These are phyloP conservation scores for Datnioides undecimradiatus DNA, from an alignment of 2,113 vertebrate genomes.

Conservation along the genomic window DNA sequence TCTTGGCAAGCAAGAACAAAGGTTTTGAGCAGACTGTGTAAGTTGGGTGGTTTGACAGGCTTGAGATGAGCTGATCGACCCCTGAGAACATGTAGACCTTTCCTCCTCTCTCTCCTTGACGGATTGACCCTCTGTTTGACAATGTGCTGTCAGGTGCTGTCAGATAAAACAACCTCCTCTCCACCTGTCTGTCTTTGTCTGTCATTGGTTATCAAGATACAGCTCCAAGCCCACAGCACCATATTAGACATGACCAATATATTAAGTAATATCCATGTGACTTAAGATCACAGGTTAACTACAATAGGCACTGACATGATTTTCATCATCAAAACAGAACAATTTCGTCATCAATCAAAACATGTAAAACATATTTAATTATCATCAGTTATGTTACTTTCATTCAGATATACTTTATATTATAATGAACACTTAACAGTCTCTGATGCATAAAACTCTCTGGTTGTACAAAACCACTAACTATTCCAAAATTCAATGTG, in stretches of 20 bases:
- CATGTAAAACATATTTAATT: background rate
- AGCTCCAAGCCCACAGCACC: background rate
- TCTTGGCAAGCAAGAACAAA: background rate
- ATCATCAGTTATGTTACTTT: background rate
- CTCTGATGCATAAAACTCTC: background rate
- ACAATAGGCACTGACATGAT: background rate
- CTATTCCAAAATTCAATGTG: background rate
- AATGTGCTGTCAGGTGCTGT: slow-evolving; percentile 50
- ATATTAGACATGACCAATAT: background rate
- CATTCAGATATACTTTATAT: background rate
- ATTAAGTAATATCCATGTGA: background rate
- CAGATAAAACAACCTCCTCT: slow-evolving; percentile 41
- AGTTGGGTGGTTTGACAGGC: slow-evolving; percentile 41
- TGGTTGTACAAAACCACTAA: background rate
- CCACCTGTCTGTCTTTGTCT: background rate
- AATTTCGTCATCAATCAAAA: background rate
- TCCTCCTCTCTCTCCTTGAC: background rate
- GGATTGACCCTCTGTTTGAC: slow-evolving; percentile 44
- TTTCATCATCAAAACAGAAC: too few species aligned
- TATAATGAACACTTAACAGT: background rate
- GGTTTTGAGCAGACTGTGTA: slow-evolving; percentile 29
- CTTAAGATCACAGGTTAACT: background rate
- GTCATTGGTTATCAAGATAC: background rate
- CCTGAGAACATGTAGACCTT: slow-evolving; percentile 3
- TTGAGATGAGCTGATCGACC: slow-evolving; percentile 1